Percentiles rank a stretch among this genome's conserved stretches.
These are phyloP conservation scores for Acomys russatus DNA, from an alignment of 2,797 vertebrate genomes.

Conservation along the genomic window DNA sequence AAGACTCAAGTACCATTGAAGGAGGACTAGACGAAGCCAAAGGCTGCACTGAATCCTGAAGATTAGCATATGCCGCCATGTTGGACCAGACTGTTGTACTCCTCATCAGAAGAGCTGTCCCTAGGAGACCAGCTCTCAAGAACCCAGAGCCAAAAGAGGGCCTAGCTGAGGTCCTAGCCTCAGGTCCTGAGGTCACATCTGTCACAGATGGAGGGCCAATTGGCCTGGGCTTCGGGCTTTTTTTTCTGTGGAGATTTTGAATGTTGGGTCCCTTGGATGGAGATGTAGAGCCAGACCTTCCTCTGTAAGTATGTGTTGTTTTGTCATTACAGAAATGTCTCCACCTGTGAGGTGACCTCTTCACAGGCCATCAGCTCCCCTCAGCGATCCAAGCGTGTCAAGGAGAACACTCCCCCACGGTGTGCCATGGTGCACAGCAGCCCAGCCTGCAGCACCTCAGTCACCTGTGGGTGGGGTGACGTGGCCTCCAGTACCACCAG, in stretches of 20 bases:
- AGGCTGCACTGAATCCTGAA: not conserved
- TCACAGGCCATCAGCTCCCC: conserved; percentile 95
- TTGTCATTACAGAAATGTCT: conserved; percentile 91
- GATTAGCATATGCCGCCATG: not conserved
- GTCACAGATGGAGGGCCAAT: not conserved
- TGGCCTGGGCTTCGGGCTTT: not conserved
- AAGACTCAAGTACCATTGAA: not conserved
- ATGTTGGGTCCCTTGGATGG: not conserved
- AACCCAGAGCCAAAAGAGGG: conserved; percentile 8
- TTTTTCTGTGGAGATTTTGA: not conserved
- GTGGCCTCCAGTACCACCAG: conserved; percentile 92
- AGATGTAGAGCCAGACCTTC: not conserved
- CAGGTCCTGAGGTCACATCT: not conserved
- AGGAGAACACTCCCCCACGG: conserved; percentile 98
- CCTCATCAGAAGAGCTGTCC: not conserved
- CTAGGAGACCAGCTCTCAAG: not conserved
- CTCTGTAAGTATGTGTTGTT: not conserved
- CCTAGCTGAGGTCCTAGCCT: not conserved
- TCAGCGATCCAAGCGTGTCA: conserved; percentile 97
- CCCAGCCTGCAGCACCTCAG: conserved; percentile 91
- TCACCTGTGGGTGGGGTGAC: conserved; percentile 92
- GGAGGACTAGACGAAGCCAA: not conserved
- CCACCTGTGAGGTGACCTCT: conserved; percentile 96
- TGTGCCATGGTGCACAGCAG: conserved; percentile 95
- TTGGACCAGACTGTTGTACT: not conserved